These are phyloP conservation scores for Gobius niger DNA, from an alignment of 2,113 vertebrate genomes.

Conservation along the genomic window DNA sequence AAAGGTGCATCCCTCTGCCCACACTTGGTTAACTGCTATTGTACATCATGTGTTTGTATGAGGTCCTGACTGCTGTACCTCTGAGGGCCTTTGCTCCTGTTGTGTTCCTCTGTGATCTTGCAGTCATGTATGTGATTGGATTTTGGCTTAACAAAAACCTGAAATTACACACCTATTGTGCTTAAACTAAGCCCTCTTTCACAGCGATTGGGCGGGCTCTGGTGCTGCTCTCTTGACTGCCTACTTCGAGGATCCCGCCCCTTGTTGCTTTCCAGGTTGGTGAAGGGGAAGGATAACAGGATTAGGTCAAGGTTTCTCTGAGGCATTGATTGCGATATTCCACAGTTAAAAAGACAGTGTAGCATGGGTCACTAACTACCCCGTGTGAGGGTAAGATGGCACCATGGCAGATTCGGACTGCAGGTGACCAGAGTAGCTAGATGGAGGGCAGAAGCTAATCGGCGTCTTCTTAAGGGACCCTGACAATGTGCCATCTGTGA, in stretches of 20 bases:
- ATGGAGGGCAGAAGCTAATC: constrained; percentile 45
- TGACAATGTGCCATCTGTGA: constrained; percentile 76
- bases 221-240: constrained; percentile 82
- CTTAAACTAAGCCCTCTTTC: constrained; percentile 89
- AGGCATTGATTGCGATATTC: constrained; percentile 81
- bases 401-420: constrained; percentile 55
- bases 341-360: constrained; percentile 60
- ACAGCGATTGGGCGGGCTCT: constrained; percentile 80
- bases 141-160: constrained; percentile 98
- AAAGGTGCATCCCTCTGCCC: background rate
- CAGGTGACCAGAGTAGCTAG: constrained; percentile 57
- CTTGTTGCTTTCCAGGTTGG: constrained; percentile 81
- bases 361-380: constrained; percentile 68
- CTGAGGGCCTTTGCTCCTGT: constrained; percentile 81
- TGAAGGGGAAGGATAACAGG: constrained; percentile 93
- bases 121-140: constrained; percentile 99
- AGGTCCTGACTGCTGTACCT: constrained; percentile 86
- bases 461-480: constrained; percentile 53
- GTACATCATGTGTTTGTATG: constrained; percentile 77
- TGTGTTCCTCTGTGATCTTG: constrained; percentile 92
- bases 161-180: constrained; percentile 99
- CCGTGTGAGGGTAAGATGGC: constrained; percentile 55
- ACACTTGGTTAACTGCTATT: constrained; percentile 47
- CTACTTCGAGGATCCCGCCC: constrained; percentile 80
- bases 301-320: constrained; percentile 85